Evolutionary conservation across 2,888 invertebrate species (phyloP).

Genomic region (Gisinianus flammeolus): DNA sequence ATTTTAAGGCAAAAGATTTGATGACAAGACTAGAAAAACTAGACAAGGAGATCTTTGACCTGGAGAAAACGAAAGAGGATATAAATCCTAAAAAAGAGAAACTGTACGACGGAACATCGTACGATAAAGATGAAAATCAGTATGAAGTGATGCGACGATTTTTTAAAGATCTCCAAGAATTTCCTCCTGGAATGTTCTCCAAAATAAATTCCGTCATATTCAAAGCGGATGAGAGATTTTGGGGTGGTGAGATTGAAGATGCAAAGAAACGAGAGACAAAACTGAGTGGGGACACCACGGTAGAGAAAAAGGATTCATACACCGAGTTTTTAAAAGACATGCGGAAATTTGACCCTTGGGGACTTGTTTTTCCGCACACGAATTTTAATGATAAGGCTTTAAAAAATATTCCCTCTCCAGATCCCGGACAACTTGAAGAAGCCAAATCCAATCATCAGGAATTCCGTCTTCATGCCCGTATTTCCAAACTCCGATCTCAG

Average conservation of each 20-base stretch:
- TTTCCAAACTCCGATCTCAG: background rate
- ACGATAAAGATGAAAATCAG: background rate
- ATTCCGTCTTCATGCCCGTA: background rate
- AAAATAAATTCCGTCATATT: background rate
- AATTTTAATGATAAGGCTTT: background rate
- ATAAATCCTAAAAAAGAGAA: too few species aligned
- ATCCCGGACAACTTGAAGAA: background rate
- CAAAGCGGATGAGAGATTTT: conserved; percentile 16
- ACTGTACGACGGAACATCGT: background rate
- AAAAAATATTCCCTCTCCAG: background rate
- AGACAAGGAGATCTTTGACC: background rate
- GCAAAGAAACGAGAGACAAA: background rate
- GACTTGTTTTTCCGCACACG: conserved; percentile 29
- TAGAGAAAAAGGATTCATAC: conserved; percentile 1
- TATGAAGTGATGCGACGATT: conserved; percentile 30
- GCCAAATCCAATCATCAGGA: background rate
- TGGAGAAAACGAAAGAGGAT: background rate
- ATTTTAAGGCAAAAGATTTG: conserved; percentile 3
- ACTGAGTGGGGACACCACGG: background rate
- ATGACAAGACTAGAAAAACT: background rate
- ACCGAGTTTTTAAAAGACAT: conserved; percentile 22
- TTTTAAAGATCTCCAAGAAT: conserved; percentile 22
- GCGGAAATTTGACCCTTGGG: conserved; percentile 41
- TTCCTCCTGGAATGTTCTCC: conserved; percentile 12
- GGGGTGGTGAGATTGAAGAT: conserved; percentile 6